Percentiles rank a stretch among this genome's conserved stretches.
Conservation (phyloP, 2,888 invertebrate genomes). For the Drosophila rubida region DNA sequence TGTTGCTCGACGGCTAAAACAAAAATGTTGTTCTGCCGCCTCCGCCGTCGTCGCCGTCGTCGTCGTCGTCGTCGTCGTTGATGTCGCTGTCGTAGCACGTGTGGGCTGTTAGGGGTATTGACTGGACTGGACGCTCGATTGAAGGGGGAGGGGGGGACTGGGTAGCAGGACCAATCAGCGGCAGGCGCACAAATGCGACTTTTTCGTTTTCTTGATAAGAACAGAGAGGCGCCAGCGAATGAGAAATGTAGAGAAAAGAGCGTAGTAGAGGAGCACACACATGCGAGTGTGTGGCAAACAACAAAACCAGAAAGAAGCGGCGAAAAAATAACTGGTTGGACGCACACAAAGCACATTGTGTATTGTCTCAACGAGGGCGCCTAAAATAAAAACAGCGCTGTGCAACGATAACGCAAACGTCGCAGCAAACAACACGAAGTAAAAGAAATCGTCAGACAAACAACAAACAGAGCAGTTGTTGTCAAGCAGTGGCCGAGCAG, state of each 20-base stretch:
- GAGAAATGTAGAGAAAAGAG: constrained; percentile 73
- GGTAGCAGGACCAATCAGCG: constrained; percentile 73
- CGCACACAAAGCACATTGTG: constrained; percentile 74
- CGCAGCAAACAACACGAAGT: constrained; percentile 57
- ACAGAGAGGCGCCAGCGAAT: constrained; percentile 68
- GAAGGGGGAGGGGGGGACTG: background rate
- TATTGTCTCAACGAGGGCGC: constrained; percentile 66
- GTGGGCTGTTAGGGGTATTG: constrained; percentile 23
- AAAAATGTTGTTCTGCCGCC: constrained; percentile 58
- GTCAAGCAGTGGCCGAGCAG: constrained; percentile 37
- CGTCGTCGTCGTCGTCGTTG: constrained; percentile 43
- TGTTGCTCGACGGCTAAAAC: constrained; percentile 73
- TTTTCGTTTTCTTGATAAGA: constrained; percentile 78
- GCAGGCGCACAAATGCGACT: constrained; percentile 63
- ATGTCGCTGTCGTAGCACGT: constrained; percentile 34
- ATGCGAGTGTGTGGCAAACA: no score
- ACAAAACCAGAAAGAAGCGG: constrained; percentile 15
- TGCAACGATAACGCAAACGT: constrained; percentile 32
- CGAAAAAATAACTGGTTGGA: constrained; percentile 44
- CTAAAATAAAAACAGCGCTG: constrained; percentile 75
- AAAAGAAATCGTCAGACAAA: constrained; percentile 65
- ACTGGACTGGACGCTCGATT: background rate
- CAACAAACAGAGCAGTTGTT: constrained; percentile 63
- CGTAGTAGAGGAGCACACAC: constrained; percentile 41
- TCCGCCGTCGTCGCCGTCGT: constrained; percentile 42